Conservation (phyloP, 2,113 vertebrate genomes). For the Laterallus jamaicensis region DNA sequence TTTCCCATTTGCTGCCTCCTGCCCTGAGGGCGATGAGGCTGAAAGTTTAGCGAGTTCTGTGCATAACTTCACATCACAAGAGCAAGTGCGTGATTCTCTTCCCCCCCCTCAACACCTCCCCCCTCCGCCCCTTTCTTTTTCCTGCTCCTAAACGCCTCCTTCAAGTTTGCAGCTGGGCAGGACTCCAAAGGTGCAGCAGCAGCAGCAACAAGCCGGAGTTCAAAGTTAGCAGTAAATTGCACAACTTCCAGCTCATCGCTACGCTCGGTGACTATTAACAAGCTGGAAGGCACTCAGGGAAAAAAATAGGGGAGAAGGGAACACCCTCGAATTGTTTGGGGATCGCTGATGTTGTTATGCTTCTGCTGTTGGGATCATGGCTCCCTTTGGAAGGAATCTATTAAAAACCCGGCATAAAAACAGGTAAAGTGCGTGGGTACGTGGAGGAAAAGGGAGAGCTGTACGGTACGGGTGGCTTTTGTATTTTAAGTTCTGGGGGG, state of each 20-base stretch:
- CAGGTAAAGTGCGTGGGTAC: constrained; percentile 77
- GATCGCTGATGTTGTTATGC: constrained; percentile 39
- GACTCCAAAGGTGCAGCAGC: constrained; percentile 78
- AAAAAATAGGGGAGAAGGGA: constrained; percentile 51
- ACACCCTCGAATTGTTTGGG: constrained; percentile 22
- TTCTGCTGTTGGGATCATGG: constrained; percentile 77
- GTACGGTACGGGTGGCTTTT: neutral
- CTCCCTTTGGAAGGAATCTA: constrained; percentile 91
- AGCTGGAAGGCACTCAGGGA: constrained; percentile 49
- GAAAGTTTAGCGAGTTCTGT: constrained; percentile 60
- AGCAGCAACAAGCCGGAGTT: constrained; percentile 74
- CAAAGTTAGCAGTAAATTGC: constrained; percentile 80
- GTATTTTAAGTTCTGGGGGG: neutral
- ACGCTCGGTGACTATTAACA: constrained; percentile 66
- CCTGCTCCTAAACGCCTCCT: constrained; percentile 73
- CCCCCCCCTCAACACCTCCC: too few relatives aligned
- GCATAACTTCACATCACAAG: constrained; percentile 68
- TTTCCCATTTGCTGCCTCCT: constrained; percentile 8
- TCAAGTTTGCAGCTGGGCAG: constrained; percentile 74
- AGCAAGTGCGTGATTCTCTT: constrained; percentile 3
- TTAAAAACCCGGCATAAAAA: constrained; percentile 90
- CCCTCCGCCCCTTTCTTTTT: neutral
- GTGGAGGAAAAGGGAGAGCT: neutral
- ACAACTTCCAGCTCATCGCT: constrained; percentile 77
- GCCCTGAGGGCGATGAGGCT: constrained; percentile 50